A percentile compares a stretch with the other conserved stretches of the same genome.
phyloP scores from a whole-genome alignment of 2,888 invertebrate genomes.

The Lycia hirtaria region DNA sequence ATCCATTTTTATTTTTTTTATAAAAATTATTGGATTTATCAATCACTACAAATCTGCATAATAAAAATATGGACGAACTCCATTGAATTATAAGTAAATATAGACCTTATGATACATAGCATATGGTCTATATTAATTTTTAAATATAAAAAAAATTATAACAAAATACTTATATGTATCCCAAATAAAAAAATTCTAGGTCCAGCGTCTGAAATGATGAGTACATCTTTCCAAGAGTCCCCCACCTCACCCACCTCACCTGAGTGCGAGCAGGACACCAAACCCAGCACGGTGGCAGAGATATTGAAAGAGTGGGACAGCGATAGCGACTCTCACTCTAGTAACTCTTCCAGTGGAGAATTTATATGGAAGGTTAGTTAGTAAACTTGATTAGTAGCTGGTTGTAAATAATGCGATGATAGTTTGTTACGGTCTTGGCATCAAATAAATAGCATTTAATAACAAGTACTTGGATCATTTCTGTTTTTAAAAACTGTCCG shows the following conservation, averaged over 20 bases:
- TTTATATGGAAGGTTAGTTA: constrained; percentile 91
- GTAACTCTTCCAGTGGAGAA: constrained; percentile 91
- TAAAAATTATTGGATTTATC: no score
- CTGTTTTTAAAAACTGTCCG: no score
- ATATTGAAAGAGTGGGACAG: constrained; percentile 89
- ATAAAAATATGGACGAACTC: no score
- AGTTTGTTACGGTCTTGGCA: constrained; percentile 4
- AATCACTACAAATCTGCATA: no score
- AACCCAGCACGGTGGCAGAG: constrained; percentile 69
- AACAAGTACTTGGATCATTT: constrained; percentile 1
- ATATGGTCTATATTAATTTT: not conserved
- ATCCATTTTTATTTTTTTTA: no score
- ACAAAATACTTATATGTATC: no score
- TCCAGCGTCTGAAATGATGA: constrained; percentile 78
- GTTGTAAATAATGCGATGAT: not conserved
- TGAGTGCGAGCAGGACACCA: constrained; percentile 65
- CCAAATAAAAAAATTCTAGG: constrained; percentile 51
- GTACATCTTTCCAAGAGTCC: constrained; percentile 80
- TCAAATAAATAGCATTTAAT: not conserved
- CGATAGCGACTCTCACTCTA: constrained; percentile 86
- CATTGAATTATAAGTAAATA: no score
- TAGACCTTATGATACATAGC: no score
- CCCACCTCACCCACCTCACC: constrained; percentile 74
- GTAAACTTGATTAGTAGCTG: constrained; percentile 30
- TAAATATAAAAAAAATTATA: not conserved